Percentiles rank a stretch among this genome's conserved stretches.
These are phyloP conservation scores for Nomada hirtipes DNA, from an alignment of 2,888 invertebrate species.

Conservation along the genomic window DNA sequence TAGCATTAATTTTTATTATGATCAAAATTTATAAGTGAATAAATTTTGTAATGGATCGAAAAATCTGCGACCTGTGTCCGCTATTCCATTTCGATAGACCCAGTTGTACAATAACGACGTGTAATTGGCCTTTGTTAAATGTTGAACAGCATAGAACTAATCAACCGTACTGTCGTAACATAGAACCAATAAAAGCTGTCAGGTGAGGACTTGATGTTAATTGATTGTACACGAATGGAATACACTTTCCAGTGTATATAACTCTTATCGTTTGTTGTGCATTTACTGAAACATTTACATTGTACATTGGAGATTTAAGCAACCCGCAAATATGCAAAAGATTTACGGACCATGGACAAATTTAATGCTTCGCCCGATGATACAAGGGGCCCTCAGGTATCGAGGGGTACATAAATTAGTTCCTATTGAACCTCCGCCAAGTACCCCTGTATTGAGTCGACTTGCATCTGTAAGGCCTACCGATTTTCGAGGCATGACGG, in stretches of 20 bases:
- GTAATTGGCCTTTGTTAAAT: constrained; percentile 48
- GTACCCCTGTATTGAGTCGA: constrained; percentile 51
- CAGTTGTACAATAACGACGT: constrained; percentile 46
- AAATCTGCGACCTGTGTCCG: constrained; percentile 20
- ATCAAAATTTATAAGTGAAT: constrained; percentile 2
- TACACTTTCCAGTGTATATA: neutral
- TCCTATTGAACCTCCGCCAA: constrained; percentile 44
- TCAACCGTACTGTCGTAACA: constrained; percentile 47
- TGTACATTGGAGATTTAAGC: constrained; percentile 50
- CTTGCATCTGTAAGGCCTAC: constrained; percentile 52
- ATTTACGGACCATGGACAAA: constrained; percentile 52
- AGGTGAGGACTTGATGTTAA: constrained; percentile 38
- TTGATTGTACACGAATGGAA: neutral
- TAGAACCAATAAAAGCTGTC: constrained; percentile 49
- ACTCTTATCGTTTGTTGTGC: neutral
- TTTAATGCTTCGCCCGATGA: constrained; percentile 45
- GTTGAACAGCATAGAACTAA: constrained; percentile 41
- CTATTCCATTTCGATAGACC: constrained; percentile 14
- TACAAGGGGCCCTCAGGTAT: constrained; percentile 64
- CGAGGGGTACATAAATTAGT: constrained; percentile 60
- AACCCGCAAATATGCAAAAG: constrained; percentile 34
- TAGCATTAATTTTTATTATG: neutral
- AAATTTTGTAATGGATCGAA: constrained; percentile 25
- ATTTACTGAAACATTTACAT: constrained; percentile 10
- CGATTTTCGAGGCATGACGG: constrained; percentile 54